Conservation (phyloP, 2,113 vertebrate species). For the Nothocercus julius region DNA sequence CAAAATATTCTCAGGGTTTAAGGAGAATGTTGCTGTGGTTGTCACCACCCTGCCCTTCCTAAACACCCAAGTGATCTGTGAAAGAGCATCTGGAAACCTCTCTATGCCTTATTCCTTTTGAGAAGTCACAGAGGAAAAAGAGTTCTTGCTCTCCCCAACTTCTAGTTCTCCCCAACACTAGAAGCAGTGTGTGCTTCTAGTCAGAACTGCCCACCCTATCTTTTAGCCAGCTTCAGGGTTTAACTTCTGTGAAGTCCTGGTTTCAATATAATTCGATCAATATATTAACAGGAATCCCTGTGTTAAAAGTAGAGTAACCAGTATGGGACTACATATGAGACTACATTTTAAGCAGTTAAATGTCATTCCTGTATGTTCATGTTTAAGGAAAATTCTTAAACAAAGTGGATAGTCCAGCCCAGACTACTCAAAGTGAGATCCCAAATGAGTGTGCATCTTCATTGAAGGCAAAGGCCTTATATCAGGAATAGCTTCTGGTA, state of each 20-base stretch:
- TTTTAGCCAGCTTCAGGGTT: not conserved
- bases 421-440: not conserved
- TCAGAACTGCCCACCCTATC: not conserved
- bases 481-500: not conserved
- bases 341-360: not conserved
- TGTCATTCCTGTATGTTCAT: not conserved
- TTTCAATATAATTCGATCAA: not conserved
- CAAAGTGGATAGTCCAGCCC: not conserved
- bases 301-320: not conserved
- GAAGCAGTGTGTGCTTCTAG: not conserved
- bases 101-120: not conserved
- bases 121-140: not conserved
- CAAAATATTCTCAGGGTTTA: not conserved
- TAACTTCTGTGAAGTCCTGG: not conserved
- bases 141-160: not conserved
- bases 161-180: no score
- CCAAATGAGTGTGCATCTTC: not conserved
- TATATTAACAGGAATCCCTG: not conserved
- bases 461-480: not conserved
- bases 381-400: not conserved
- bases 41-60: not conserved
- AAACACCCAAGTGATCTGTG: not conserved
- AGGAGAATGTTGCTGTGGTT: not conserved
- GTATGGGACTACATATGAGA: not conserved
- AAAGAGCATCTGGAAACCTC: not conserved